These are phyloP conservation scores for Torymus texanus DNA, from an alignment of 2,888 invertebrate genomes.

Conservation along the genomic window DNA sequence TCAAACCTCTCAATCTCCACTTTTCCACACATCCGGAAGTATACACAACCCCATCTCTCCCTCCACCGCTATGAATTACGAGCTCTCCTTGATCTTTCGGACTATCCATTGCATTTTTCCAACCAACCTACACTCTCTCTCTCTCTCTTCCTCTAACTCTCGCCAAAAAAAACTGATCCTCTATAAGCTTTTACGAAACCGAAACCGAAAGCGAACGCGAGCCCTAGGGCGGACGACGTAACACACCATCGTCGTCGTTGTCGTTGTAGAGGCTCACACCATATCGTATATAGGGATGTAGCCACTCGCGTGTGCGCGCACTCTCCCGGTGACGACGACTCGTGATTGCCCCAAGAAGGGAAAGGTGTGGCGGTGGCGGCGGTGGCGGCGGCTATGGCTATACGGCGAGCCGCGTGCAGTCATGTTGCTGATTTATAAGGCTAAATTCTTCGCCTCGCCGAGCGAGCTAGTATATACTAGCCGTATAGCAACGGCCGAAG, in stretches of 20 bases:
- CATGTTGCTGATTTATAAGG: conserved; percentile 75
- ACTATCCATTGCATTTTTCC: not conserved
- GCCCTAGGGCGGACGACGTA: conserved; percentile 62
- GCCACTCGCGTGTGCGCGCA: not conserved
- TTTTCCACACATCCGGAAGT: no score
- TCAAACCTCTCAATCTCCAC: no score
- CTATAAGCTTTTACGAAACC: no score
- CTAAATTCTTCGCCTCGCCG: conserved; percentile 69
- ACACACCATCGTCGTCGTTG: conserved; percentile 45
- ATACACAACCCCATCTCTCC: no score
- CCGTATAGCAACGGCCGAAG: not conserved
- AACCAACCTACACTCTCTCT: no score
- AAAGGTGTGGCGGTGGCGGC: conserved; percentile 73
- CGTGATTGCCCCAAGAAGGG: conserved; percentile 76
- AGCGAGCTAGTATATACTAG: not conserved
- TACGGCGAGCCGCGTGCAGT: conserved; percentile 62
- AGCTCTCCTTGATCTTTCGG: not conserved
- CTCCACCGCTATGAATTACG: not conserved
- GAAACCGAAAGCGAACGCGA: conserved; percentile 52
- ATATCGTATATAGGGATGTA: conserved; percentile 40
- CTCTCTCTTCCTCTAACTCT: no score
- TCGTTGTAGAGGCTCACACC: not conserved
- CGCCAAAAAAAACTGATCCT: no score
- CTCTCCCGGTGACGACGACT: conserved; percentile 68
- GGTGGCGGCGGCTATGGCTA: conserved; percentile 57